Evolutionary conservation across 2,888 invertebrate species (phyloP).

Genomic region (Machimus rusticus): DNA sequence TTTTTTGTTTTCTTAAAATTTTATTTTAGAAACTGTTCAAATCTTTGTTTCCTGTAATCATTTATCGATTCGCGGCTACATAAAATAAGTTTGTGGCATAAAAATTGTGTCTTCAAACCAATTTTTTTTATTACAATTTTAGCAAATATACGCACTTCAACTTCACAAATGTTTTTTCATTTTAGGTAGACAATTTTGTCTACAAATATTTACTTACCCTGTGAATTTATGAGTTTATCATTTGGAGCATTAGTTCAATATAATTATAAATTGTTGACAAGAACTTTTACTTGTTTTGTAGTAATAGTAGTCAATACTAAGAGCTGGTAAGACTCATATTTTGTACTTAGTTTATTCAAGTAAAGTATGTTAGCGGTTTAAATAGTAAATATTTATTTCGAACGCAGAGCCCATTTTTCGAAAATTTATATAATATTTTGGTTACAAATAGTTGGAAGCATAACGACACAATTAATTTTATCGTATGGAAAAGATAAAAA

Average conservation of each 20-base stretch:
- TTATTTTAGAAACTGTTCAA: background rate
- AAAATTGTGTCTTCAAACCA: background rate
- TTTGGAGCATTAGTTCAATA: background rate
- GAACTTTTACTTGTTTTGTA: background rate
- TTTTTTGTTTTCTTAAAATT: background rate
- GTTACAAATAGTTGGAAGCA: constrained; percentile 11
- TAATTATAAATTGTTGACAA: background rate
- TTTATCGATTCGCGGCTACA: background rate
- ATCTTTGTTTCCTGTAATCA: background rate
- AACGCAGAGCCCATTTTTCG: background rate
- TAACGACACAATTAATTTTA: background rate
- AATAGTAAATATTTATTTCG: background rate
- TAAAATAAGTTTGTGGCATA: background rate
- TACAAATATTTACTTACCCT: background rate
- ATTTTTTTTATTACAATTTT: background rate
- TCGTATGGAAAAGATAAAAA: background rate
- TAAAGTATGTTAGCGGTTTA: background rate
- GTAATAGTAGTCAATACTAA: background rate
- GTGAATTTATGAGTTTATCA: background rate
- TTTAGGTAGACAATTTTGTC: background rate
- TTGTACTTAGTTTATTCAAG: background rate
- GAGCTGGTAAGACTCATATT: background rate
- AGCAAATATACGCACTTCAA: background rate
- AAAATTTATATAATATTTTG: background rate
- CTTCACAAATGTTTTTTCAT: background rate